Evolutionary conservation across 2,888 invertebrate genomes (phyloP).

Genomic region (Caenorhabditis sp.): DNA sequence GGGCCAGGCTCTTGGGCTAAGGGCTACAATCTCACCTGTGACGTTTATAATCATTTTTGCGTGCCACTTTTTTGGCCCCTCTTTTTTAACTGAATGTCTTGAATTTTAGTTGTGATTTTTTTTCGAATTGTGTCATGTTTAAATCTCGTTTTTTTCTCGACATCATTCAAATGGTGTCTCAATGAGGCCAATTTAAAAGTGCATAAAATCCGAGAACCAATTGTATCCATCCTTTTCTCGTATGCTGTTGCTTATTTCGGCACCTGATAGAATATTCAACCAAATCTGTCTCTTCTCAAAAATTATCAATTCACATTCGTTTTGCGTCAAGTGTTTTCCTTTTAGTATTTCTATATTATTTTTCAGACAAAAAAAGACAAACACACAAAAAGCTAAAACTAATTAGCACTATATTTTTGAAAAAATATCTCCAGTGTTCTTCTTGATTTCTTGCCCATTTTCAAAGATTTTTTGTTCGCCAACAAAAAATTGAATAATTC

Average conservation of each 20-base stretch:
- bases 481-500: constrained; percentile 1
- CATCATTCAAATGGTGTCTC: too few relatives aligned
- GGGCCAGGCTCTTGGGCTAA: too few relatives aligned
- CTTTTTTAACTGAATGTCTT: too few relatives aligned
- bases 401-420: neutral
- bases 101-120: too few relatives aligned
- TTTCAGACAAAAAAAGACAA: neutral
- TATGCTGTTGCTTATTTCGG: neutral
- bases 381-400: neutral
- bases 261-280: neutral
- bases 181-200: neutral
- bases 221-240: neutral
- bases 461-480: neutral
- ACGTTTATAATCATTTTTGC: too few relatives aligned
- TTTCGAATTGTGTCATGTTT: too few relatives aligned
- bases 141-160: too few relatives aligned
- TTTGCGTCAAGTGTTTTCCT: neutral
- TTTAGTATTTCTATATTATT: constrained; percentile 9
- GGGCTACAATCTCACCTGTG: too few relatives aligned
- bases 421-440: neutral
- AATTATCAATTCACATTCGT: constrained; percentile 11
- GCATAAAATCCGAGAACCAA: neutral
- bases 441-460: too few relatives aligned
- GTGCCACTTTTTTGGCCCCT: too few relatives aligned
- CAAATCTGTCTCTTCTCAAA: neutral